Evolutionary conservation across 2,113 vertebrate species (phyloP).

Genomic region (Percina caprodes): DNA sequence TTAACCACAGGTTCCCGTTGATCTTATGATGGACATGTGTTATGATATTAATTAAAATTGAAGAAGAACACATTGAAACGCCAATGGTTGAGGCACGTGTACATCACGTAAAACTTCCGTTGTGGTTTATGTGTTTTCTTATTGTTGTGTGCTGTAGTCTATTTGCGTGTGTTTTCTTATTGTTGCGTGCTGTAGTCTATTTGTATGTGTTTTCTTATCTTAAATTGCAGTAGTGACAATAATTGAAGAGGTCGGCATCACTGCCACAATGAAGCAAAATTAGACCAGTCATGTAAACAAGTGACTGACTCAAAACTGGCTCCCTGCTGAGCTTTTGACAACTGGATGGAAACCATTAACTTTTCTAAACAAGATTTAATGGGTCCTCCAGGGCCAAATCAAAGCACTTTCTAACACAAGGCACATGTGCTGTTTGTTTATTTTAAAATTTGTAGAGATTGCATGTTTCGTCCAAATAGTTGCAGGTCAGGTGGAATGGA

Average conservation of each 20-base stretch:
- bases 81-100: no score
- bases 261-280: constrained; percentile 1
- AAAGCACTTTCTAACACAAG: neutral
- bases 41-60: no score
- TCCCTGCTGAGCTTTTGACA: constrained; percentile 52
- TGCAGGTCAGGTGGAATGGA: constrained; percentile 1
- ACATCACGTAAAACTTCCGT: no score
- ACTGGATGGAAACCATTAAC: constrained; percentile 22
- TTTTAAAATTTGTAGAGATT: constrained; percentile 19
- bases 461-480: neutral
- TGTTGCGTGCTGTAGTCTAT: no score
- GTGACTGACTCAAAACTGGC: constrained; percentile 16
- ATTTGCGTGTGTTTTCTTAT: no score
- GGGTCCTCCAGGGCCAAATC: constrained; percentile 15
- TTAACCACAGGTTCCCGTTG: no score
- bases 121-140: no score
- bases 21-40: no score
- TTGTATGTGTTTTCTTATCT: neutral
- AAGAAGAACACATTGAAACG: no score
- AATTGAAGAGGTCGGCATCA: neutral
- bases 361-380: constrained; percentile 11
- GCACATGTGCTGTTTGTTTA: constrained; percentile 39
- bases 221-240: neutral
- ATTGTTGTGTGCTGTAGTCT: no score
- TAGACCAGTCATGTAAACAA: constrained; percentile 35